Conservation (phyloP, 2,888 invertebrate species). For the Drosophila algonquin region DNA sequence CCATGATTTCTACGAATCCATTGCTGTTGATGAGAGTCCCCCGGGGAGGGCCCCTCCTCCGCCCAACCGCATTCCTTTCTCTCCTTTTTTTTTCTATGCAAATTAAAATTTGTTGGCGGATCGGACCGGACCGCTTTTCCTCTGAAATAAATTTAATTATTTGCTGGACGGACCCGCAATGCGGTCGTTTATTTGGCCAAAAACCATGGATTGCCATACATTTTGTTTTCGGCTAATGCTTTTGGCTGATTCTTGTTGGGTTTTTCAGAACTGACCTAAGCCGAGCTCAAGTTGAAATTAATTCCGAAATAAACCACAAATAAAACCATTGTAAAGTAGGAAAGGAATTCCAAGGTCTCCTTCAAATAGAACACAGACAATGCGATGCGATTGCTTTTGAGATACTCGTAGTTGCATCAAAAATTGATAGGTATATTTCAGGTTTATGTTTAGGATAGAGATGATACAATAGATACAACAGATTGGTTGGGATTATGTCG, state of each 20-base stretch:
- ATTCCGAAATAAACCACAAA: constrained; percentile 12
- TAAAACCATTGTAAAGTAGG: background rate
- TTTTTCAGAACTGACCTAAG: constrained; percentile 17
- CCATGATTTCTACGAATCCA: constrained; percentile 19
- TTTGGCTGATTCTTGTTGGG: constrained; percentile 22
- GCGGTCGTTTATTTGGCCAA: constrained; percentile 38
- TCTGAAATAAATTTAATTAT: constrained; percentile 61
- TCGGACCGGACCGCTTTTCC: constrained; percentile 19
- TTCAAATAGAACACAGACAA: no score
- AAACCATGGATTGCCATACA: constrained; percentile 31
- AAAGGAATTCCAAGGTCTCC: no score
- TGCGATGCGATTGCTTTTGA: no score
- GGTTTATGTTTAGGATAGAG: no score
- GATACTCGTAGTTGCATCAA: no score
- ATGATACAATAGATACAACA: no score
- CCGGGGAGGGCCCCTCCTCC: constrained; percentile 9
- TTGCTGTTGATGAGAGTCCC: constrained; percentile 20
- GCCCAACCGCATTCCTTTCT: constrained; percentile 24
- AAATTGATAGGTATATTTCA: no score
- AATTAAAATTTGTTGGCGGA: constrained; percentile 62
- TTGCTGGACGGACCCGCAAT: constrained; percentile 43
- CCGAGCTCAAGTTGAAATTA: constrained; percentile 27
- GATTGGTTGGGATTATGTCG: background rate
- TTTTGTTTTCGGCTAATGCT: constrained; percentile 7
- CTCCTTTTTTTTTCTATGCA: constrained; percentile 45